A percentile compares a stretch with the other conserved stretches of the same genome.
Evolutionary conservation across 2,797 vertebrate species (phyloP).

Genomic region (Glossophaga mutica): DNA sequence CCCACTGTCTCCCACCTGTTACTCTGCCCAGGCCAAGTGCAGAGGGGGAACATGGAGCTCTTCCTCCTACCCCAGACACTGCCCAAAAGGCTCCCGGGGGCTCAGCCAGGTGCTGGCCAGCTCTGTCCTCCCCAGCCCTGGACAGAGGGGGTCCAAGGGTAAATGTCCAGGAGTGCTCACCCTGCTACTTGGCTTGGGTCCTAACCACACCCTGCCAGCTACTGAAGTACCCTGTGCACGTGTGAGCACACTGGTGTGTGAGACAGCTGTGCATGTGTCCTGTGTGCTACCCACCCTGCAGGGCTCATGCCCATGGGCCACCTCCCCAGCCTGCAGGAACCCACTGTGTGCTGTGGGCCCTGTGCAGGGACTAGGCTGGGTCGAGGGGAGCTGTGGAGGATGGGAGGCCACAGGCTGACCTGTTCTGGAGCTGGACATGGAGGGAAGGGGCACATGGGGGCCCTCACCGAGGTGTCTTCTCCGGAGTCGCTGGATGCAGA

Average conservation of each 20-base stretch:
- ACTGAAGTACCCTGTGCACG: accelerated
- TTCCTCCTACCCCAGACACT: background rate
- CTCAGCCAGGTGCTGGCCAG: background rate
- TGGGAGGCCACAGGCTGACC: background rate
- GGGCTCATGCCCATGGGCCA: background rate
- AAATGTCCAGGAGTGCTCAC: background rate
- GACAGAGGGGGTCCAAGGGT: accelerated
- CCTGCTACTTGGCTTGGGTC: background rate
- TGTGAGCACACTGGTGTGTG: background rate
- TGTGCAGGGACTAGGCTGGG: background rate
- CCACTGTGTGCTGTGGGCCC: background rate
- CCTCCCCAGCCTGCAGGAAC: background rate
- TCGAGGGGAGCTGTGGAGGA: background rate
- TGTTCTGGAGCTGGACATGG: background rate
- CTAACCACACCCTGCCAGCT: background rate
- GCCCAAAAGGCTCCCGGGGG: background rate
- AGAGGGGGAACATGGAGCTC: background rate
- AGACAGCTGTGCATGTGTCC: background rate
- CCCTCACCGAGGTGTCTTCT: constrained; percentile 85
- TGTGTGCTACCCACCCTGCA: background rate
- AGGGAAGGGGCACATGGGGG: background rate
- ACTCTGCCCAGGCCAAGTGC: background rate
- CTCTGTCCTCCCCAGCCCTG: background rate
- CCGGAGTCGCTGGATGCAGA: constrained; percentile 80
- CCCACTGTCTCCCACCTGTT: no score